Base-by-base conservation (phyloP, 2,113 vertebrate species). In the Chunga burmeisteri region DNA sequence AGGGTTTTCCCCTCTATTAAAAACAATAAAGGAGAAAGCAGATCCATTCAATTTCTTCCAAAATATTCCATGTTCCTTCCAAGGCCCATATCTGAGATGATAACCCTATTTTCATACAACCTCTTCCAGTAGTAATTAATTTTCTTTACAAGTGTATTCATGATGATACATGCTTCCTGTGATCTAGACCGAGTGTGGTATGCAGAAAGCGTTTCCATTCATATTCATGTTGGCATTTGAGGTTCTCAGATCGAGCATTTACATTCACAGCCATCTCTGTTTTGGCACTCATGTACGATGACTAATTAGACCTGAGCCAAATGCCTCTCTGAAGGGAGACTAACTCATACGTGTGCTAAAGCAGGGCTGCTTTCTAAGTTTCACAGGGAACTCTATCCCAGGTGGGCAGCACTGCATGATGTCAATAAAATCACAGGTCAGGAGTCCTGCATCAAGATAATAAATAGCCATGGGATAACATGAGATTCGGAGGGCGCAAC, bases 41-140 rank as follows among this genome's bases (percentile, higher is more conserved):
- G 83, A 88, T 38, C 59, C 46, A 90, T 62, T 46, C 32, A 32
- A 25, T 81, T 91, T 84, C 56, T 91, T 94, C 65, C 73, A 56
- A 71, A 81, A 44, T 25, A 27, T 52, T 86, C 38, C 77, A 44
- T 25, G 30, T 52, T 86, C 38, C 77, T 82, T 80, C 75, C 79
- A 75, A 11, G 27, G 66, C 40, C 70, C 9, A 1, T 71, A 86
- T 78, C 80, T 65, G 63, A 88, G 34, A 74, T 49, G 34, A 74
- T 49, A 86, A 87, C 10, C 16, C 23, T 75, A 40, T 68, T 91
- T 68, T 91, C 84, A 89, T 30, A 73, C 34, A 84, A 84, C 13
- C 50, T 72, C n/a, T 92, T 81, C 46, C 83, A 87, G 66, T 6
- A 84, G 62, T 72, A 91, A 95, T 94, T 95, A 70, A 93, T 87